Evolutionary conservation across 2,888 invertebrate genomes (phyloP).

Genomic region (Amblyjoppa fuscipennis): DNA sequence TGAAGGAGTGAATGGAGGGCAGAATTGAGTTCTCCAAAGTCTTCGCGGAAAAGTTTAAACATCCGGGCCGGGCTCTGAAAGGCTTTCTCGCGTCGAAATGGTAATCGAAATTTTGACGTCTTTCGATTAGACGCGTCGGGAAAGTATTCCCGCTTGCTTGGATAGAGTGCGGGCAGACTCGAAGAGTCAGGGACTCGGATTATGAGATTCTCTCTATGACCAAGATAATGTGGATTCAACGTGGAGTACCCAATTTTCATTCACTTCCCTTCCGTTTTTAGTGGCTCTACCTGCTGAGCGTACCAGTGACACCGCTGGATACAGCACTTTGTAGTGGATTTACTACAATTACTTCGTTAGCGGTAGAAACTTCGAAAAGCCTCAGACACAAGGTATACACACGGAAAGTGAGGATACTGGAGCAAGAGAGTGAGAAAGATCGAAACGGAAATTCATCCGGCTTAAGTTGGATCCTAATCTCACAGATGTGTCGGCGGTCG

Average conservation of each 20-base stretch:
- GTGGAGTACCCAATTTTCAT: not conserved
- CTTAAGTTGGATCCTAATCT: slow-evolving; percentile 60
- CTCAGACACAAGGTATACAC: slow-evolving; percentile 15
- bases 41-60: not conserved
- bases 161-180: not conserved
- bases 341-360: slow-evolving; percentile 42
- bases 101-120: slow-evolving; percentile 12
- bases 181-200: not conserved
- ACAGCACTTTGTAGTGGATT: slow-evolving; percentile 24
- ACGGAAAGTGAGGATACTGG: slow-evolving; percentile 16
- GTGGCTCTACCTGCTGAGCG: not conserved
- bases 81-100: not conserved
- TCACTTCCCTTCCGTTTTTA: not conserved
- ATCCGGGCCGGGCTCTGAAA: not conserved
- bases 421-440: slow-evolving; percentile 50
- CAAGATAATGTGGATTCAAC: not conserved
- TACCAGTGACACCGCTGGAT: slow-evolving; percentile 24
- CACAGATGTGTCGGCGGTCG: slow-evolving; percentile 50
- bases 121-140: not conserved
- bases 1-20: not conserved
- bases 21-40: slow-evolving; percentile 11
- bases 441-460: slow-evolving; percentile 61
- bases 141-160: not conserved
- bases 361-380: slow-evolving; percentile 41
- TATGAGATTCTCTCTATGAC: not conserved